These are phyloP conservation scores for Heliornis fulica DNA, from an alignment of 2,113 vertebrate species.

Conservation along the genomic window DNA sequence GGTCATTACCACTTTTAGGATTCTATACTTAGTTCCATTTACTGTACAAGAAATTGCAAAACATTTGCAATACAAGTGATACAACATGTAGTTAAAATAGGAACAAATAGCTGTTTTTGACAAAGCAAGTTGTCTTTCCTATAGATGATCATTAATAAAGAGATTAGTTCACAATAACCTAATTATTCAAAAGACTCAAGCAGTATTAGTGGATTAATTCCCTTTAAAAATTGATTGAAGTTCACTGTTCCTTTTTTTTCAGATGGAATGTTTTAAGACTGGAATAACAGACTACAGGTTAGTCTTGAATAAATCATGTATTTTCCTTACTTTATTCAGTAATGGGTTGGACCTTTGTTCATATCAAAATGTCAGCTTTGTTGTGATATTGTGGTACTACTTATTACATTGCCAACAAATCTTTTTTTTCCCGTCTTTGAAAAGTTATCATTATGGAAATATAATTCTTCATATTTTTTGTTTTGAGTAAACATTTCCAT, in stretches of 20 bases:
- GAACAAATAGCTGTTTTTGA: background rate
- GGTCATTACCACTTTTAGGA: background rate
- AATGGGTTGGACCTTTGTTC: background rate
- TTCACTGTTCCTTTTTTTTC: background rate
- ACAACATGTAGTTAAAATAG: background rate
- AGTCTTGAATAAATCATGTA: accelerated
- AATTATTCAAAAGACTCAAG: background rate
- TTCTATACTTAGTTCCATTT: background rate
- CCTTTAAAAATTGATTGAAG: background rate
- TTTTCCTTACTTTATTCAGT: background rate
- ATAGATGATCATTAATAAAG: background rate
- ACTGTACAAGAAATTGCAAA: background rate
- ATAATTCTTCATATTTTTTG: background rate
- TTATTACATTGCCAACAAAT: background rate
- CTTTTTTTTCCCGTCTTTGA: background rate
- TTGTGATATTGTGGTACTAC: background rate
- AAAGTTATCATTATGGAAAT: background rate
- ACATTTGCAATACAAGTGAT: background rate
- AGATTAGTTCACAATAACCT: background rate
- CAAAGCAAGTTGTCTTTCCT: background rate
- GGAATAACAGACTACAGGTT: background rate
- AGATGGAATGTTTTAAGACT: background rate
- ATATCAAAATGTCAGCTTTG: background rate
- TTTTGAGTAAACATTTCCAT: background rate
- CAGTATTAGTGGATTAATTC: background rate